Evolutionary conservation across 2,113 vertebrate genomes (phyloP).

Genomic region (Actinemys pallida): DNA sequence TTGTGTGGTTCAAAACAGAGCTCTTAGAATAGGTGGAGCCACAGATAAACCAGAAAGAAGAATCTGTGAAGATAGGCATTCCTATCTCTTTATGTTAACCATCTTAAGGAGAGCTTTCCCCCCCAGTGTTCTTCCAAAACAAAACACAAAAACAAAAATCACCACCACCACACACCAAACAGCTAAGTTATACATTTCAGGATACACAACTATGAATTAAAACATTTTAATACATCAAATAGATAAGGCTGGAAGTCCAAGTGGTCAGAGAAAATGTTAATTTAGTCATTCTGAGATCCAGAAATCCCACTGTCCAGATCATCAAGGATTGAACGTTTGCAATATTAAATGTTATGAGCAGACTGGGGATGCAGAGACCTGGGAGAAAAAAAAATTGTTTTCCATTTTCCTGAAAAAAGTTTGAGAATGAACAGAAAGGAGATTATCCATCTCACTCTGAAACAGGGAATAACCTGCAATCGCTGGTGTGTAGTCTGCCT

Average conservation of each 20-base stretch:
- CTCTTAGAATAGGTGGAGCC: neutral
- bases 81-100: neutral
- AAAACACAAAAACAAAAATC: rapidly evolving
- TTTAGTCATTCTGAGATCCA: neutral
- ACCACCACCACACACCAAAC: rapidly evolving
- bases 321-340: neutral
- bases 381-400: neutral
- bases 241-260: neutral
- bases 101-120: neutral
- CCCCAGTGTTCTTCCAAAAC: neutral
- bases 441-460: neutral
- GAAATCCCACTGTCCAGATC: neutral
- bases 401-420: neutral
- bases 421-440: neutral
- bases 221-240: neutral
- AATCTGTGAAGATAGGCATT: neutral
- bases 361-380: neutral
- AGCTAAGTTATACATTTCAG: neutral
- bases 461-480: neutral
- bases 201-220: neutral
- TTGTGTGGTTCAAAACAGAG: neutral
- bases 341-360: neutral
- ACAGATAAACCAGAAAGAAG: conserved; percentile 4
- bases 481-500: neutral
- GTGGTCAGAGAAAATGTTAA: neutral